These are phyloP conservation scores for Sclerurus mexicanus DNA, from an alignment of 2,113 vertebrate genomes.

Conservation along the genomic window DNA sequence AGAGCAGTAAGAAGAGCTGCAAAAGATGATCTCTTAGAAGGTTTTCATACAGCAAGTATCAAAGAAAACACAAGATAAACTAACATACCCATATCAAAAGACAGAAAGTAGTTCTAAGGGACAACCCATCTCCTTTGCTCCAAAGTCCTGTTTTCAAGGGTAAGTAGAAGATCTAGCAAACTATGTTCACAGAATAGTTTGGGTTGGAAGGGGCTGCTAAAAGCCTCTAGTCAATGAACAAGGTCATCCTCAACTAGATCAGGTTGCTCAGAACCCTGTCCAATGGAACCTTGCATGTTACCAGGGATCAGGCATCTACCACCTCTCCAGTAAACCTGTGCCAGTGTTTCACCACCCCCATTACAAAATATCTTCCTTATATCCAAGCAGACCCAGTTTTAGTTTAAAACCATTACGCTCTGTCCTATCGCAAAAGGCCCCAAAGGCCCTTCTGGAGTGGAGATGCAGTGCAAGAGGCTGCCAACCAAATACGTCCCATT, in stretches of 20 bases:
- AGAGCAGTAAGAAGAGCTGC: neutral
- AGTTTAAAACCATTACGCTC: neutral
- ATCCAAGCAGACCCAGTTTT: neutral
- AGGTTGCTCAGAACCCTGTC: neutral
- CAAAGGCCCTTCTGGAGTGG: neutral
- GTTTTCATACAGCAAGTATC: neutral
- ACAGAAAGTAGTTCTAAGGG: neutral
- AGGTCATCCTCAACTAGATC: neutral
- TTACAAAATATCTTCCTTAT: neutral
- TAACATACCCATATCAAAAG: neutral
- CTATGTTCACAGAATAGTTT: neutral
- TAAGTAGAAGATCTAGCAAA: neutral
- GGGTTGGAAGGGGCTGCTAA: neutral
- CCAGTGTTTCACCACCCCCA: neutral
- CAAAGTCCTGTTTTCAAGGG: neutral
- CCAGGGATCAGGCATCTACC: neutral
- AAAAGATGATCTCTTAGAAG: neutral
- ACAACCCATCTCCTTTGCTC: neutral
- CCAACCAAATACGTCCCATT: neutral
- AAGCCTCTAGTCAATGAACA: neutral
- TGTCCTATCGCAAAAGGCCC: neutral
- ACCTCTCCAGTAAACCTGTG: neutral
- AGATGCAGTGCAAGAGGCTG: neutral
- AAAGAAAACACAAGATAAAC: neutral
- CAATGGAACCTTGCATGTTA: neutral